Evolutionary conservation across 2,888 invertebrate genomes (phyloP), one percentile per base, ranked within the genome.

Genomic region (Barypeithes pellucidus): DNA sequence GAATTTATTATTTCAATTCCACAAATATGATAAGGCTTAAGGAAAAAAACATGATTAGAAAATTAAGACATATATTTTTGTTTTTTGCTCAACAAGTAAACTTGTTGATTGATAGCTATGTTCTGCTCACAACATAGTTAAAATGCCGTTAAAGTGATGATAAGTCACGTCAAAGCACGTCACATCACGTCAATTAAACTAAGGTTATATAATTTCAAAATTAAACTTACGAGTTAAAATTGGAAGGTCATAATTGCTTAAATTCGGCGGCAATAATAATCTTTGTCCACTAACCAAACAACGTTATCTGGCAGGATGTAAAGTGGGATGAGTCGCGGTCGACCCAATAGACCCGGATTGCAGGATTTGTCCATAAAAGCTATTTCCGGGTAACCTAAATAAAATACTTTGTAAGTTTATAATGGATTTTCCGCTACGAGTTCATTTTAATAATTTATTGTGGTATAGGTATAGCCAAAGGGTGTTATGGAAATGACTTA

Each of bases 261-360:
- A 52, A 52, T 29, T n/a, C 7, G 20, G 14, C 52, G 52, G 52
- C 20, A 29, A 52, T 29, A 29, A 14, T 52, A 29, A 29, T 52
- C 52, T 29, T 52, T 29, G 52, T 52, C 29, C 52, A 52, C 52
- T 57, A 57, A 57, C 33, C 33, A 33, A 57, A 57, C 54, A 57
- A 16, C 12, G 54, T 57, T 33, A 57, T 52, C 29, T 8, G 24
- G 52, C 52, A 52, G 52, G 14, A 52, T 29, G 52, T 52, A 52
- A 52, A 52, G 52, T 52, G 29, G 52, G 52, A 24, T 29, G 14
- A 52, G 52, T 52, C 52, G 52, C 52, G 52, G 50, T 52, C 52
- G 52, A 52, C 29, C 52, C 52, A 52, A 52, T 52, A 29, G 24
- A 52, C 24, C 52, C 14, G 24, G 52, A 52, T 52, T 29, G 29